These are phyloP conservation scores for Eupithecia vulgata DNA, from an alignment of 2,888 invertebrate genomes.

Conservation along the genomic window DNA sequence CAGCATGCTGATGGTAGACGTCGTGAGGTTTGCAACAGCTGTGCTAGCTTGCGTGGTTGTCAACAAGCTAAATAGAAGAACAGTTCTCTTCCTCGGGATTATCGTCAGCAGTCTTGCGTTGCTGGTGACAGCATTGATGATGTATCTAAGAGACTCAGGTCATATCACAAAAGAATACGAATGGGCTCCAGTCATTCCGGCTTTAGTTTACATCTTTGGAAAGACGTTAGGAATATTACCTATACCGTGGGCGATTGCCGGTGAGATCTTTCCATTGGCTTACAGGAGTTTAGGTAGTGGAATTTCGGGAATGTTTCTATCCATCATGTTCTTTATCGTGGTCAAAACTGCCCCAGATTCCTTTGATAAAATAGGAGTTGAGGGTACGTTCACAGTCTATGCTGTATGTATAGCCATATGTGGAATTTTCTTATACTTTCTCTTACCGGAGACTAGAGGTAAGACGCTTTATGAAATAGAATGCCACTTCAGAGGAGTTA, in stretches of 20 bases:
- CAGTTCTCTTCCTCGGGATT: constrained; percentile 85
- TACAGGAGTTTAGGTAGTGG: constrained; percentile 87
- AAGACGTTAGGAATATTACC: constrained; percentile 85
- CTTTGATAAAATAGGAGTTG: constrained; percentile 79
- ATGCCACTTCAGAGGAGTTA: constrained; percentile 76
- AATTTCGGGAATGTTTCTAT: constrained; percentile 85
- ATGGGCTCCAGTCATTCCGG: constrained; percentile 78
- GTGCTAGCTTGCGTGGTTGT: constrained; percentile 85
- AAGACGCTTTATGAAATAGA: constrained; percentile 88
- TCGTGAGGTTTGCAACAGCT: constrained; percentile 85
- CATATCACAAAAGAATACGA: constrained; percentile 64
- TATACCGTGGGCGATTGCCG: constrained; percentile 89
- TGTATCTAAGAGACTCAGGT: constrained; percentile 69
- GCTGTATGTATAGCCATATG: constrained; percentile 82
- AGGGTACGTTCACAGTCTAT: constrained; percentile 85
- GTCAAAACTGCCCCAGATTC: constrained; percentile 86
- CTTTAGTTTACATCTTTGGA: constrained; percentile 83
- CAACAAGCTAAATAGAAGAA: constrained; percentile 84
- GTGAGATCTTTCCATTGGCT: constrained; percentile 87
- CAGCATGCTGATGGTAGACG: constrained; percentile 86
- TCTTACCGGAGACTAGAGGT: constrained; percentile 88
- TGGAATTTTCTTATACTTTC: constrained; percentile 81
- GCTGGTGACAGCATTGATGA: constrained; percentile 72
- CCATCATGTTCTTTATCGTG: constrained; percentile 86
- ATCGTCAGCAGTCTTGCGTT: constrained; percentile 84